phyloP scores from a whole-genome alignment of 2,888 invertebrate genomes.

The Tholera decimalis region DNA sequence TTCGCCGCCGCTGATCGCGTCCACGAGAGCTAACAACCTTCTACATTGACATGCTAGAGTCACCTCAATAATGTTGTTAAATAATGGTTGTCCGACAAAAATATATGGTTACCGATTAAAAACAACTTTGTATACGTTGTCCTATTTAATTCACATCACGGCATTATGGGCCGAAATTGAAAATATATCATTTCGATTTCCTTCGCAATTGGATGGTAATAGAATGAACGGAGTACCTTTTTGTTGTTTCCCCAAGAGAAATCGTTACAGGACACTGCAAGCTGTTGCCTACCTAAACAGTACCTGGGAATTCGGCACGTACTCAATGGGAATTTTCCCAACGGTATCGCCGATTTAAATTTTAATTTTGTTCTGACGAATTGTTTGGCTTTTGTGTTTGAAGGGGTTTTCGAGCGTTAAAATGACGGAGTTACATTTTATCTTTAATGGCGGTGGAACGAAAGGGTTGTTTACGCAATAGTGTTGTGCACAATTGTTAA shows the following conservation, averaged over 20 bases:
- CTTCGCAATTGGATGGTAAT: constrained; percentile 57
- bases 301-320: constrained; percentile 46
- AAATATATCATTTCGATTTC: constrained; percentile 49
- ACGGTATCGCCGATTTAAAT: constrained; percentile 20
- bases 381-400: constrained; percentile 36
- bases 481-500: constrained; percentile 1
- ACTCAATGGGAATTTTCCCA: constrained; percentile 33
- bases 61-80: too few species aligned
- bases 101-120: background rate
- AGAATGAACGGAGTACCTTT: constrained; percentile 55
- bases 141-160: constrained; percentile 20
- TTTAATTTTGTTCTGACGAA: constrained; percentile 47
- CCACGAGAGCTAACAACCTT: too few species aligned
- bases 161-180: constrained; percentile 21
- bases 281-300: constrained; percentile 31
- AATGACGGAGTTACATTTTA: constrained; percentile 39
- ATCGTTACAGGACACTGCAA: constrained; percentile 50
- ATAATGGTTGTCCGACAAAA: background rate
- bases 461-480: constrained; percentile 1
- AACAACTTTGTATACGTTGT: background rate
- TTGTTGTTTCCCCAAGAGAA: constrained; percentile 53
- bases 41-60: too few species aligned
- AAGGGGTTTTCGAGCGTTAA: background rate
- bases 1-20: too few species aligned
- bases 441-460: constrained; percentile 6